Evolutionary conservation across 2,888 invertebrate species (phyloP).

Genomic region (Penaeus monodon): DNA sequence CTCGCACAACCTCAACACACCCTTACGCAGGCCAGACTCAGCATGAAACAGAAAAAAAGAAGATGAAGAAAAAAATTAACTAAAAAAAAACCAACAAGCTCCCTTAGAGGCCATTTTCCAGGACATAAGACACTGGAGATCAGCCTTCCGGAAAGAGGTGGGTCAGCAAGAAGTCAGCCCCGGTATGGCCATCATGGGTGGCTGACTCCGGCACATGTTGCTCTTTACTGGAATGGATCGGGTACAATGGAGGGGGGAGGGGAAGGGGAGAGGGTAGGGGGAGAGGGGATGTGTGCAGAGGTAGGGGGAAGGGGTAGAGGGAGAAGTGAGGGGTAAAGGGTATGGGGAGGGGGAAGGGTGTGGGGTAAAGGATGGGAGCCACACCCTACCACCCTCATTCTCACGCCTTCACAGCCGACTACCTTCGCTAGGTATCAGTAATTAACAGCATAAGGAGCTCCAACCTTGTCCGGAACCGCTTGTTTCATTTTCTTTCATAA

Average conservation of each 20-base stretch:
- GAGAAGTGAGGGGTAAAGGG: background rate
- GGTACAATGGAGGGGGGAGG: background rate
- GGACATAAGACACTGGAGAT: no score
- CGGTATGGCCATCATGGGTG: background rate
- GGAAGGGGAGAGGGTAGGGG: background rate
- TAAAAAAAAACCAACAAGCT: no score
- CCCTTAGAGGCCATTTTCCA: no score
- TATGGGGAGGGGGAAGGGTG: no score
- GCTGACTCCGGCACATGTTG: conserved; percentile 18
- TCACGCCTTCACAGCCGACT: no score
- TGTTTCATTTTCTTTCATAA: no score
- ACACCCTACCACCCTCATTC: no score
- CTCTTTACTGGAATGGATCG: background rate
- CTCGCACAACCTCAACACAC: background rate
- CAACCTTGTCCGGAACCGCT: no score
- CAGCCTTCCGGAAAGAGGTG: conserved; percentile 7
- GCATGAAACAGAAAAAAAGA: no score
- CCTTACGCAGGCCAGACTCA: background rate
- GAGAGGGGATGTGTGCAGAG: background rate
- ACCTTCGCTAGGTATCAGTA: no score
- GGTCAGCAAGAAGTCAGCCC: background rate
- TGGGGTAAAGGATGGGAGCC: background rate
- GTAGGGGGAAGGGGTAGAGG: background rate
- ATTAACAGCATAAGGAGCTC: no score
- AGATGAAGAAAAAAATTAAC: no score